Evolutionary conservation across 1,140 invertebrate genomes (phyloP).

Genomic region (Drosophila nannoptera): DNA sequence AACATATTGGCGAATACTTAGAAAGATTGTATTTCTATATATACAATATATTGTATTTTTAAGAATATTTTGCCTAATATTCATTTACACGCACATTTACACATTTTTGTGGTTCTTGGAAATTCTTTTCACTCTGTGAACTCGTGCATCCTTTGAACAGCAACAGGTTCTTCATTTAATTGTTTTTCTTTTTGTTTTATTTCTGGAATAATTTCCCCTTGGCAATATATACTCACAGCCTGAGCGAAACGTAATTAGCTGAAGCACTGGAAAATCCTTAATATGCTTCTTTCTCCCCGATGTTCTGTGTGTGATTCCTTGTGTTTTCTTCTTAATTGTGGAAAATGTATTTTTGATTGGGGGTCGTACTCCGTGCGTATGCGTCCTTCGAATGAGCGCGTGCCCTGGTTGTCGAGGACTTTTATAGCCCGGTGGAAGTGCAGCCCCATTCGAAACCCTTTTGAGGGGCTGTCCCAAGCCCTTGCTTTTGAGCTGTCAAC

Average conservation of each 20-base stretch:
- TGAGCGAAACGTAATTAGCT: constrained; percentile 21
- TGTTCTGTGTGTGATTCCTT: constrained; percentile 11
- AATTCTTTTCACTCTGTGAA: too few relatives aligned
- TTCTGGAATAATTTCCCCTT: background rate
- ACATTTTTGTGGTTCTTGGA: background rate
- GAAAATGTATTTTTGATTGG: constrained; percentile 17
- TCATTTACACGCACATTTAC: background rate
- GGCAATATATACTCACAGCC: constrained; percentile 25
- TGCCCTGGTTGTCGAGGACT: constrained; percentile 32
- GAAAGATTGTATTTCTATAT: too few relatives aligned
- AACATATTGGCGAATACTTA: too few relatives aligned
- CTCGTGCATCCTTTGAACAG: background rate
- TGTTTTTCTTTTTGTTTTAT: background rate
- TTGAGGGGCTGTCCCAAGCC: constrained; percentile 1
- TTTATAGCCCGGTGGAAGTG: constrained; percentile 49
- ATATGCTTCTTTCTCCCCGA: constrained; percentile 6
- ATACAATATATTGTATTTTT: too few relatives aligned
- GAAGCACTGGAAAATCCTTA: constrained; percentile 22
- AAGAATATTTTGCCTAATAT: background rate
- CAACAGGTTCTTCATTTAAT: constrained; percentile 21
- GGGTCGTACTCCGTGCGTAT: constrained; percentile 23
- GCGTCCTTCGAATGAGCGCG: constrained; percentile 53
- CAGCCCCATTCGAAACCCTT: constrained; percentile 13
- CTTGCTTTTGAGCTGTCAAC: constrained; percentile 17
- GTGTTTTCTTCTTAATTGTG: constrained; percentile 5